These are phyloP conservation scores for Xiphydria camelus DNA, from an alignment of 2,888 invertebrate species.

Conservation along the genomic window DNA sequence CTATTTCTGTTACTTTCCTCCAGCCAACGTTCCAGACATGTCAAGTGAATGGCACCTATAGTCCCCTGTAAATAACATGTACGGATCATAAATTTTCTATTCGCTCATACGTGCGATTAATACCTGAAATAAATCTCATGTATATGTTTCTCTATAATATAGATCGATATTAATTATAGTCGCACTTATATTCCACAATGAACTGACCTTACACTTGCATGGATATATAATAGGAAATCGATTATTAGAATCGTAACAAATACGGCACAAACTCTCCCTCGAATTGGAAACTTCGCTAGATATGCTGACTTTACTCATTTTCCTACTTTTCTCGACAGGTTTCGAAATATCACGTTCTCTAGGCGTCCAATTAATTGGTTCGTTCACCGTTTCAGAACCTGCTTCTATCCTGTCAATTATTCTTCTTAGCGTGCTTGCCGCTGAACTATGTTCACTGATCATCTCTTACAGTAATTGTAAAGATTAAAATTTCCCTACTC, in stretches of 20 bases:
- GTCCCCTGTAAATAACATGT: conserved; percentile 66
- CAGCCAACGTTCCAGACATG: conserved; percentile 76
- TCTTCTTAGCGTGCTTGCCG: conserved; percentile 28
- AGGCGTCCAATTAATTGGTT: too few species aligned
- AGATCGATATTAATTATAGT: too few species aligned
- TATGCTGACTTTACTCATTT: conserved; percentile 12
- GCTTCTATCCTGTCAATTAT: conserved; percentile 32
- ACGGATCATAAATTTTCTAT: too few species aligned
- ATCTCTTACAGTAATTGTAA: conserved; percentile 19
- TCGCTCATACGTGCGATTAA: too few species aligned
- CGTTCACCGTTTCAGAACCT: conserved; percentile 19
- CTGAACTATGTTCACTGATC: conserved; percentile 26
- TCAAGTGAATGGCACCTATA: conserved; percentile 72
- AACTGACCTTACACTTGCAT: conserved; percentile 60
- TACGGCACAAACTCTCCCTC: conserved; percentile 51
- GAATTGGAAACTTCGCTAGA: background rate
- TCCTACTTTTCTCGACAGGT: too few species aligned
- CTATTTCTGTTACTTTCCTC: conserved; percentile 71
- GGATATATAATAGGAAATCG: conserved; percentile 58
- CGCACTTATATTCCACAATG: too few species aligned
- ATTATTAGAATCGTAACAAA: conserved; percentile 60
- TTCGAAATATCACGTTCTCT: too few species aligned
- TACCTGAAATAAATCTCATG: too few species aligned
- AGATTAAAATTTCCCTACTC: background rate
- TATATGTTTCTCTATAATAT: too few species aligned